Evolutionary conservation across 2,113 vertebrate species (phyloP).

Genomic region (Chloropsis cyanopogon): DNA sequence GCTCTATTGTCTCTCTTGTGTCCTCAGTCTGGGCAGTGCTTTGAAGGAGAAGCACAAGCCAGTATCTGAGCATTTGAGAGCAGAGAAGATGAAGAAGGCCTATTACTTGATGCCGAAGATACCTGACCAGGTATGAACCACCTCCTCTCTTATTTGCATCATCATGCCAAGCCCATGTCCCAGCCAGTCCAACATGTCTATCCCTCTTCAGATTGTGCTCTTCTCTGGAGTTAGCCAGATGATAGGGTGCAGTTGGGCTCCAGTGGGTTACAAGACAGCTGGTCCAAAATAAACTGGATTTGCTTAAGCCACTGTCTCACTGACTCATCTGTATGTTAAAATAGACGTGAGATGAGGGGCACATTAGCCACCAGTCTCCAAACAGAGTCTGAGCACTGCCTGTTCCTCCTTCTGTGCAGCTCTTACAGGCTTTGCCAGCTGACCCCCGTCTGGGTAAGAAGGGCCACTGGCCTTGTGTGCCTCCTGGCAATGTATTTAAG

Average conservation of each 20-base stretch:
- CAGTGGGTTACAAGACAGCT: neutral
- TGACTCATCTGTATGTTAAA: neutral
- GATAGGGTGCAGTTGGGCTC: neutral
- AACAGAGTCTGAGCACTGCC: neutral
- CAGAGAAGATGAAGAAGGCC: constrained; percentile 89
- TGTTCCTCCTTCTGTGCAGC: neutral
- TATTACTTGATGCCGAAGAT: constrained; percentile 84
- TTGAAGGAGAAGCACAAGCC: constrained; percentile 67
- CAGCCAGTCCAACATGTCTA: neutral
- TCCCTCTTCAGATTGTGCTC: neutral
- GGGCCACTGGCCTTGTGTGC: neutral
- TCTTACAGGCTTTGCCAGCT: neutral
- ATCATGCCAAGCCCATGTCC: neutral
- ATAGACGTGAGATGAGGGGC: neutral
- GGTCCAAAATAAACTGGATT: neutral
- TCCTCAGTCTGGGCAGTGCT: constrained; percentile 61
- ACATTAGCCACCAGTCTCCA: neutral
- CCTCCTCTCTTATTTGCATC: neutral
- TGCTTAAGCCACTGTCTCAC: neutral
- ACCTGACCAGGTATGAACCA: constrained; percentile 80
- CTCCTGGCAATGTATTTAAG: neutral
- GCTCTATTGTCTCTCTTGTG: neutral
- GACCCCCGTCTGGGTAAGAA: neutral
- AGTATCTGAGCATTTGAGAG: constrained; percentile 70
- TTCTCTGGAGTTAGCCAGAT: neutral